Evolutionary conservation across 2,113 vertebrate species (phyloP).

Genomic region (Rafetus swinhoei): DNA sequence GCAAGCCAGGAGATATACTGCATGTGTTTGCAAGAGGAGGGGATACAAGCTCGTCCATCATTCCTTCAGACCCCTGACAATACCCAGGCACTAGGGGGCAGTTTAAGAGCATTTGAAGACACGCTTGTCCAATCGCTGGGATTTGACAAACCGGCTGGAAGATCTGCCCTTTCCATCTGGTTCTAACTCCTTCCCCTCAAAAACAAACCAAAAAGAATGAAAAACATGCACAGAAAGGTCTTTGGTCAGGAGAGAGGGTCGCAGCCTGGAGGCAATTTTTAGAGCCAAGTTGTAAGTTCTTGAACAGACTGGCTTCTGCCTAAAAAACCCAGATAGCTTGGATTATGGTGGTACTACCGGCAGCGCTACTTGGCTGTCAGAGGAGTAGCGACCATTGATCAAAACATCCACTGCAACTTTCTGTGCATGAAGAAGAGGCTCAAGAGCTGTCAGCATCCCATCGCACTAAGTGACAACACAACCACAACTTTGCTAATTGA

Average conservation of each 20-base stretch:
- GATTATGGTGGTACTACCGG: fast-evolving
- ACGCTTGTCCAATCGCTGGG: background rate
- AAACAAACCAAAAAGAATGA: background rate
- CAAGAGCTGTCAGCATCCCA: background rate
- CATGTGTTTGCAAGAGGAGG: background rate
- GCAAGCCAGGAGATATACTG: background rate
- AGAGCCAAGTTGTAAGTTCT: background rate
- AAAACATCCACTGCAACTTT: background rate
- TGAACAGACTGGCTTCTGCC: too few relatives aligned
- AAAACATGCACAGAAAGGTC: constrained; percentile 68
- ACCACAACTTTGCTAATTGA: background rate
- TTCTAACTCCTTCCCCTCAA: fast-evolving
- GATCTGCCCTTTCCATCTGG: background rate
- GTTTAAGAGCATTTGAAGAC: background rate
- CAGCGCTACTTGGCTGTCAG: background rate
- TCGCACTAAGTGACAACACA: background rate
- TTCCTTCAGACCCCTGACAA: background rate
- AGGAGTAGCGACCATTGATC: background rate
- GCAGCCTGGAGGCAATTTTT: background rate
- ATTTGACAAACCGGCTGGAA: background rate
- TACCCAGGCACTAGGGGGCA: background rate
- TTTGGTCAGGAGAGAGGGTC: constrained; percentile 56
- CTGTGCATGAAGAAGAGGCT: background rate
- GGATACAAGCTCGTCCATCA: background rate
- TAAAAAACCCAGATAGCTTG: background rate